Conservation (phyloP, 2,113 vertebrate genomes). For the Peromyscus leucopus region DNA sequence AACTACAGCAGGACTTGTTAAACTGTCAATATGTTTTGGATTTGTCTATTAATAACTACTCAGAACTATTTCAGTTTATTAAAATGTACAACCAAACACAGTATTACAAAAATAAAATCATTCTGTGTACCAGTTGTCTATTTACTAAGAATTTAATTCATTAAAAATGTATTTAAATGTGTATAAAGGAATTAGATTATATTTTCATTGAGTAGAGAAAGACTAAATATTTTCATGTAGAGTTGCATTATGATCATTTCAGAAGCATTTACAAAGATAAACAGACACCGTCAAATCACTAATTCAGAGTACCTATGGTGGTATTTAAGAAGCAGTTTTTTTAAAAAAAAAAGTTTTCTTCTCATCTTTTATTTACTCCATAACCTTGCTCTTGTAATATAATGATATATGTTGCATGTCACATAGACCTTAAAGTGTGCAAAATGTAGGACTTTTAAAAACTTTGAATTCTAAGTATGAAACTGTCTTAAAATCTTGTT, state of each 20-base stretch:
- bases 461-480: not conserved
- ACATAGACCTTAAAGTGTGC: not conserved
- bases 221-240: not conserved
- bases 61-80: not conserved
- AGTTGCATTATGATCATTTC: not conserved
- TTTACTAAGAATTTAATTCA: not conserved
- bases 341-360: not conserved
- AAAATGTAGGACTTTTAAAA: not conserved
- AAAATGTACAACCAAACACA: not conserved
- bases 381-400: not conserved
- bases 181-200: not conserved
- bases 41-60: not conserved
- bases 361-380: not conserved
- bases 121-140: not conserved
- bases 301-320: not conserved
- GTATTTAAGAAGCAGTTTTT: not conserved
- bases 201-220: not conserved
- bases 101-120: fast-evolving
- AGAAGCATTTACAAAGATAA: not conserved
- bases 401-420: not conserved
- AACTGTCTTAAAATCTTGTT: fast-evolving
- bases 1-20: not conserved
- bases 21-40: not conserved
- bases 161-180: not conserved
- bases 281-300: fast-evolving